phyloP scores from a whole-genome alignment of 2,888 invertebrate genomes.

The Galerucella calmariensis region DNA sequence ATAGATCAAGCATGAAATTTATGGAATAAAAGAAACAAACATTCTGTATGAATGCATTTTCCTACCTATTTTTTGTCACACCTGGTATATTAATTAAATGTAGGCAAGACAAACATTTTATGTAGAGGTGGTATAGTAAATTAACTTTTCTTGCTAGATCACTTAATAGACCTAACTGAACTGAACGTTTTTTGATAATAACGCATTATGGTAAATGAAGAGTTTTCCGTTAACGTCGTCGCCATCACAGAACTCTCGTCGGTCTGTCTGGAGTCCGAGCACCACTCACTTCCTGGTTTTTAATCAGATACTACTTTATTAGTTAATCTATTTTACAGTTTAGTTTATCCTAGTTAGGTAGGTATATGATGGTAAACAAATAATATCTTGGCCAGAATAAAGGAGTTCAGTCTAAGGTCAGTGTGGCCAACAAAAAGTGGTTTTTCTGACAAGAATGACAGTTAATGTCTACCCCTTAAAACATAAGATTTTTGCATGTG shows the following conservation, averaged over 20 bases:
- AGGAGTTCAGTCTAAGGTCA: too few species aligned
- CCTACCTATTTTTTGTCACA: not conserved
- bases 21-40: too few species aligned
- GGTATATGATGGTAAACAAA: not conserved
- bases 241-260: not conserved
- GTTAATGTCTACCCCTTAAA: too few species aligned
- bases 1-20: too few species aligned
- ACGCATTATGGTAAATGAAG: not conserved
- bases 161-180: not conserved
- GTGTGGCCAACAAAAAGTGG: too few species aligned
- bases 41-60: not conserved
- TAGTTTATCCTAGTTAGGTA: not conserved
- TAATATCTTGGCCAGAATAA: too few species aligned
- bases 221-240: not conserved
- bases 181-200: not conserved
- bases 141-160: not conserved
- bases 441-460: too few species aligned
- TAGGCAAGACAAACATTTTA: not conserved
- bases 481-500: too few species aligned
- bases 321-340: not conserved
- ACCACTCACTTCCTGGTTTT: not conserved
- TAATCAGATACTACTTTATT: not conserved
- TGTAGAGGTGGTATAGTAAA: not conserved
- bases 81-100: not conserved
- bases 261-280: conserved; percentile 1